phyloP scores from a whole-genome alignment of 2,797 vertebrate genomes.

The Sebastolobus altivelis region DNA sequence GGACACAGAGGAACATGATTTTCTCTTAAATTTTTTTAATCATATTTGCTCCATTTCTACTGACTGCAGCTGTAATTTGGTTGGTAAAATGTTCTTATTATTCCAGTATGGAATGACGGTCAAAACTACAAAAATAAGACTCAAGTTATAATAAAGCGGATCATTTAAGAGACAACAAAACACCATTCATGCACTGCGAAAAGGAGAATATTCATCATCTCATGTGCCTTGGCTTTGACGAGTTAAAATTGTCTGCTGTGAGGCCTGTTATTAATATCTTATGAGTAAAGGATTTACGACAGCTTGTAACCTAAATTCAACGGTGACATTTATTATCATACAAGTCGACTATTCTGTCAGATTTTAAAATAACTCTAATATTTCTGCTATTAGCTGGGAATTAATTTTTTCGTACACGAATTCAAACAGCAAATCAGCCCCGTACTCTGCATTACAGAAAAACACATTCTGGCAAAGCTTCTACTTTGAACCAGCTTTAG shows the following conservation, averaged over 20 bases:
- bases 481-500: constrained; percentile 15
- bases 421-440: constrained; percentile 10
- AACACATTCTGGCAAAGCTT: constrained; percentile 17
- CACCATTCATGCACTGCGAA: neutral
- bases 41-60: too few relatives aligned
- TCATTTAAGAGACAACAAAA: neutral
- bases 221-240: neutral
- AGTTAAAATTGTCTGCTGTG: neutral
- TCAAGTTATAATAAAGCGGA: neutral
- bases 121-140: neutral
- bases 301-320: constrained; percentile 20
- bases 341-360: neutral
- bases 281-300: constrained; percentile 1
- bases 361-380: constrained; percentile 4
- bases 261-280: neutral
- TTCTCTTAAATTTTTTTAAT: too few relatives aligned
- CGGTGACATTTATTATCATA: neutral
- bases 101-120: neutral
- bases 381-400: neutral
- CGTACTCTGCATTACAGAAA: neutral
- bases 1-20: too few relatives aligned
- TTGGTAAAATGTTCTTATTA: neutral
- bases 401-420: neutral
- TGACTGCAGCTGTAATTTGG: too few relatives aligned
- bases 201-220: neutral